A percentile compares a stretch with the other conserved stretches of the same genome.
Conservation (phyloP, 2,113 vertebrate species). For the Zosterops hypoxanthus region DNA sequence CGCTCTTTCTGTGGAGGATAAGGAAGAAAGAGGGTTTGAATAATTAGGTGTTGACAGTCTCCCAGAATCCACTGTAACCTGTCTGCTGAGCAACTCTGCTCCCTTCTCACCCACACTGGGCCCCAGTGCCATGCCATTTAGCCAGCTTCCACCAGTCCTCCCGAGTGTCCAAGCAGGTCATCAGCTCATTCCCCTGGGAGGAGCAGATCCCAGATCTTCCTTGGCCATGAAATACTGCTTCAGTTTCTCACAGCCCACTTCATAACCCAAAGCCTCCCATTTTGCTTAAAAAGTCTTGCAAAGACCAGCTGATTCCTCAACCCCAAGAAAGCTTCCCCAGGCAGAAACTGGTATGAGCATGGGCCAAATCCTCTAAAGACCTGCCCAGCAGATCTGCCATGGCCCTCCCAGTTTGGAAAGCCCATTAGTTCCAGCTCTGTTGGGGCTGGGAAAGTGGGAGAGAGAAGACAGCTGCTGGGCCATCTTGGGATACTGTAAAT, state of each 20-base stretch:
- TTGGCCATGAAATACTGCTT: background rate
- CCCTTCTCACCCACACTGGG: background rate
- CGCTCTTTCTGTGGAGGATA: constrained; percentile 84
- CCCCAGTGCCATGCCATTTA: background rate
- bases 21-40: background rate
- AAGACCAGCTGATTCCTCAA: background rate
- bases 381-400: background rate
- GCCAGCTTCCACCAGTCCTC: background rate
- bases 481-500: background rate
- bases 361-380: background rate
- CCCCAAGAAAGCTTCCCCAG: background rate
- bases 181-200: background rate
- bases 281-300: background rate
- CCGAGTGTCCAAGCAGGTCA: background rate
- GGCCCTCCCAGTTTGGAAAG: background rate
- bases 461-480: background rate
- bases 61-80: background rate
- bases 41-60: background rate
- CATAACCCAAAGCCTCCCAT: background rate
- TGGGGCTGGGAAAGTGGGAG: background rate
- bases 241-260: background rate
- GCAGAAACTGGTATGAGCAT: background rate
- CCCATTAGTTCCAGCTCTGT: background rate
- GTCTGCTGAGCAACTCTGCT: background rate
- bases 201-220: background rate